These are phyloP conservation scores for Gorsachius magnificus DNA, from an alignment of 2,797 vertebrate species.

Conservation along the genomic window DNA sequence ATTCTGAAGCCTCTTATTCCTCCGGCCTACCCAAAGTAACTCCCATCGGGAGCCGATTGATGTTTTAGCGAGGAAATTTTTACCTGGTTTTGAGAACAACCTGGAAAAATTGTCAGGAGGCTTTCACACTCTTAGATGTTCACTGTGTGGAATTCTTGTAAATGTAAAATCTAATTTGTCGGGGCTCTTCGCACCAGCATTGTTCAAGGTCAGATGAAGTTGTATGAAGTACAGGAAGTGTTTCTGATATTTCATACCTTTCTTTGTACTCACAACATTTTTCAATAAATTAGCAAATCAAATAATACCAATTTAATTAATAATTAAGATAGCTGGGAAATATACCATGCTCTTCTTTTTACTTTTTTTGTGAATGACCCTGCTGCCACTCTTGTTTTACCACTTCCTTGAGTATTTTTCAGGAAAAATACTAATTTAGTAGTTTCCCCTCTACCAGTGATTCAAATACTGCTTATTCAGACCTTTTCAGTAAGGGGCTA, in stretches of 20 bases:
- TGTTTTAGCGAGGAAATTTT: conserved; percentile 43
- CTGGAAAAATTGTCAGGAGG: conserved; percentile 53
- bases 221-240: not conserved
- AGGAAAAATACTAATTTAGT: not conserved
- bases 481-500: not conserved
- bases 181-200: conserved; percentile 16
- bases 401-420: not conserved
- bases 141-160: conserved; percentile 26
- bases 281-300: not conserved
- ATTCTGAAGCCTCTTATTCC: conserved; percentile 56
- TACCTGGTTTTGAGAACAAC: conserved; percentile 49
- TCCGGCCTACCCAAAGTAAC: conserved; percentile 37
- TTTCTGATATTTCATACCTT: not conserved
- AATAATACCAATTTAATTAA: not conserved
- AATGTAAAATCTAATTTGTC: conserved; percentile 51
- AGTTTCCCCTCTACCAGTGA: not conserved
- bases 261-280: not conserved
- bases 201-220: conserved; percentile 44
- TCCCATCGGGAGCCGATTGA: conserved; percentile 31
- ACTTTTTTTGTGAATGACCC: not conserved
- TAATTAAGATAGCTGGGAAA: not conserved
- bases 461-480: not conserved
- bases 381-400: not conserved
- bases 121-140: conserved; percentile 33
- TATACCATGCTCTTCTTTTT: not conserved